These are phyloP conservation scores for Oncorhynchus kisutch DNA, from an alignment of 2,113 vertebrate genomes.

Conservation along the genomic window DNA sequence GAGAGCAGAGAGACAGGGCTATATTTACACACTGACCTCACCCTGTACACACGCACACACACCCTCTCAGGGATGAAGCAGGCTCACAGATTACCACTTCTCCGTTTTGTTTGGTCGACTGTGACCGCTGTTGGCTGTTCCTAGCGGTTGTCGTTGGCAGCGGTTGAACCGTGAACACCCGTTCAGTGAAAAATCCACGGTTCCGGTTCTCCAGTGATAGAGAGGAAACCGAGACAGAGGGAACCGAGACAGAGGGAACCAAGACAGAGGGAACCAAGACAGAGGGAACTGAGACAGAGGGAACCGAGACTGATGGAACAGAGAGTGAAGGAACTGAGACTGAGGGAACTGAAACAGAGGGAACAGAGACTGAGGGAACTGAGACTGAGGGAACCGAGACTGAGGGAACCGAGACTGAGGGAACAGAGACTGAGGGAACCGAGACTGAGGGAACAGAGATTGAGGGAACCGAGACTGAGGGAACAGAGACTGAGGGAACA, in stretches of 20 bases:
- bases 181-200: not conserved
- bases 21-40: constrained; percentile 69
- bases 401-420: not conserved
- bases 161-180: not conserved
- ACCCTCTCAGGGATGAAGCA: constrained; percentile 12
- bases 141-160: constrained; percentile 8
- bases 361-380: not conserved
- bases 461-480: not conserved
- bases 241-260: no score
- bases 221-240: not conserved
- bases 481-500: no score
- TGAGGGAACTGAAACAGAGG: no score
- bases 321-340: no score
- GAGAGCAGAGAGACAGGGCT: constrained; percentile 48
- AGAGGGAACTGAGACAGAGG: no score
- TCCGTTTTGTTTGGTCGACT: constrained; percentile 23
- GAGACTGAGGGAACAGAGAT: no score
- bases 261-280: no score
- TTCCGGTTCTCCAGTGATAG: not conserved
- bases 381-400: no score
- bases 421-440: no score
- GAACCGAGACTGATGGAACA: no score
- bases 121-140: constrained; percentile 25
- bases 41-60: constrained; percentile 23
- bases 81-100: constrained; percentile 31